Conservation (phyloP, 2,888 invertebrate species). For the Lathronympha strigana region DNA sequence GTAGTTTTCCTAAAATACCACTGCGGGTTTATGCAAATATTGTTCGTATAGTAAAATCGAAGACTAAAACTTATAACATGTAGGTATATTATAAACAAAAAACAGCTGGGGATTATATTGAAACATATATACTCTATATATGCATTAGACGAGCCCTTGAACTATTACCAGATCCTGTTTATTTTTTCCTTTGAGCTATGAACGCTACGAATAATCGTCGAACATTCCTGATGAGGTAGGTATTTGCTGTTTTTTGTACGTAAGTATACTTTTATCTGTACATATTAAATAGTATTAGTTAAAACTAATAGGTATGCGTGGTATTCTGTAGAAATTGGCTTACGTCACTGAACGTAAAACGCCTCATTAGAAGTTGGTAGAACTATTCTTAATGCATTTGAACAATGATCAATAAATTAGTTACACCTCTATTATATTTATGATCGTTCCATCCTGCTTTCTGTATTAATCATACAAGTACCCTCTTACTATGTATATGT, state of each 20-base stretch:
- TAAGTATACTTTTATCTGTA: background rate
- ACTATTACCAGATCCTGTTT: conserved; percentile 38
- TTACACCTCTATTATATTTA: conserved; percentile 11
- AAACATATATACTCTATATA: conserved; percentile 4
- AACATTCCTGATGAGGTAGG: conserved; percentile 28
- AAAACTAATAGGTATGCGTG: background rate
- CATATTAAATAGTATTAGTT: background rate
- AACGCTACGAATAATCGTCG: conserved; percentile 25
- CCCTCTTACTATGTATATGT: background rate
- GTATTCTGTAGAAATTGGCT: conserved; percentile 11
- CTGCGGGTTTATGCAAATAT: no score
- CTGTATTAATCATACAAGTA: conserved; percentile 1
- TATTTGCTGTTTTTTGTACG: conserved; percentile 17
- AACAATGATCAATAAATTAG: conserved; percentile 35
- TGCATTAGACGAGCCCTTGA: conserved; percentile 31
- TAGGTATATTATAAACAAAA: background rate
- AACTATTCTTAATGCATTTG: conserved; percentile 22
- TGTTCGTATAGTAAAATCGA: no score
- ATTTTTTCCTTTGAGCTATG: conserved; percentile 37
- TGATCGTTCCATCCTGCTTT: conserved; percentile 11
- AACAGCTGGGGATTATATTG: background rate
- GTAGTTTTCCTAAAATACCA: no score
- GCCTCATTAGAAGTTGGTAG: conserved; percentile 6
- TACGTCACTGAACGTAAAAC: conserved; percentile 14
- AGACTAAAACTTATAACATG: no score